Evolutionary conservation across 2,888 invertebrate genomes (phyloP).

Genomic region (Crocallis elinguaria): DNA sequence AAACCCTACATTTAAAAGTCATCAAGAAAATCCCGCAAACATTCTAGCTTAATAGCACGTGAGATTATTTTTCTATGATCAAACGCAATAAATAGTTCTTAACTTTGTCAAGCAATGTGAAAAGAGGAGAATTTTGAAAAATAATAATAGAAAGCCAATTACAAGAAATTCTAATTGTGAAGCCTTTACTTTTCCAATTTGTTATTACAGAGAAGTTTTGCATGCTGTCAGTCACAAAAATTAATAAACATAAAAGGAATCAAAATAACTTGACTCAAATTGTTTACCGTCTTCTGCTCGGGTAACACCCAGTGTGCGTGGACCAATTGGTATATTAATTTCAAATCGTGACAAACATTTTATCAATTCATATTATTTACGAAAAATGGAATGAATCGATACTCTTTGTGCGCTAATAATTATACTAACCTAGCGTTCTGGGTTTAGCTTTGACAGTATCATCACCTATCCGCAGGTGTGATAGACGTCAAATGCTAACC

Average conservation of each 20-base stretch:
- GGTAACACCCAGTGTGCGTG: constrained; percentile 79
- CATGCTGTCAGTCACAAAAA: constrained; percentile 83
- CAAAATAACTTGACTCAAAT: constrained; percentile 63
- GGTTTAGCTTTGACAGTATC: no score
- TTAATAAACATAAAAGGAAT: constrained; percentile 65
- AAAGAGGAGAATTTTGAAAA: constrained; percentile 70
- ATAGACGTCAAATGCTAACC: no score
- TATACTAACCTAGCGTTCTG: no score
- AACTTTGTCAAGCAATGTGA: constrained; percentile 50
- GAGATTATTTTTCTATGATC: no score
- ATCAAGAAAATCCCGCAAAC: no score
- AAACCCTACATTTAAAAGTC: no score
- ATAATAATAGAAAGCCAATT: constrained; percentile 72
- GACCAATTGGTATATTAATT: constrained; percentile 72
- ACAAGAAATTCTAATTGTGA: constrained; percentile 66
- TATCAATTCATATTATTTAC: constrained; percentile 26
- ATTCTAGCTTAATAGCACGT: no score
- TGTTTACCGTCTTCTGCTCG: constrained; percentile 84
- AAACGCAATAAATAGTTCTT: constrained; percentile 18
- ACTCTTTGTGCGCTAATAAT: constrained; percentile 38
- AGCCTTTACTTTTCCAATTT: constrained; percentile 64
- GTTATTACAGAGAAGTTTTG: constrained; percentile 58
- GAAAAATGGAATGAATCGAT: constrained; percentile 37
- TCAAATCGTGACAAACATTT: constrained; percentile 41
- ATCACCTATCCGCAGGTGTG: no score